Conservation (phyloP, 2,888 invertebrate species). For the Apotomis betuletana region DNA sequence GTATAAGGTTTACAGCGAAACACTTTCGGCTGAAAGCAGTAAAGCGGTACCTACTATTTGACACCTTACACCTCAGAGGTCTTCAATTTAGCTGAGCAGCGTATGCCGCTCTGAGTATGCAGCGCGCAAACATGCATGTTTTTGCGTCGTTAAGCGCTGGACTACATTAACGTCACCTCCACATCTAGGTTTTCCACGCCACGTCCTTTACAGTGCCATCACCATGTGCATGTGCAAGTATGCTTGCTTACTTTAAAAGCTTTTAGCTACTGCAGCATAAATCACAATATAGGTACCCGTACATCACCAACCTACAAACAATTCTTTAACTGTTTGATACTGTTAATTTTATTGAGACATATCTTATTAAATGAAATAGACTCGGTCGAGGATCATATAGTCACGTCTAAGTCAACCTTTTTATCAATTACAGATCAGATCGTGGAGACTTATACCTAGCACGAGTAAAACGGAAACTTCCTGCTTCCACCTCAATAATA, state of each 20-base stretch:
- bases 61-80: background rate
- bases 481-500: no score
- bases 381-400: background rate
- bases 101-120: constrained; percentile 10
- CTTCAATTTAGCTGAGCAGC: constrained; percentile 2
- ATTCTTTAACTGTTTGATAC: no score
- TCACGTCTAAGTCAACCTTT: background rate
- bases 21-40: background rate
- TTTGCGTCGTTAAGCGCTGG: constrained; percentile 4
- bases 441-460: no score
- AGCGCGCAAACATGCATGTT: constrained; percentile 24
- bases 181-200: background rate
- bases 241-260: background rate
- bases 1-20: background rate
- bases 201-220: constrained; percentile 1
- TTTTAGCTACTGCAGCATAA: background rate
- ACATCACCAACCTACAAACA: no score
- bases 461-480: no score
- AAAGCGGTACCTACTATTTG: background rate
- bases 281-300: background rate
- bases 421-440: background rate
- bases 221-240: background rate
- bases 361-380: no score
- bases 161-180: background rate
- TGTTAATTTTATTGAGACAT: no score